phyloP scores from a whole-genome alignment of 2,113 vertebrate genomes.

The Salvator merianae region DNA sequence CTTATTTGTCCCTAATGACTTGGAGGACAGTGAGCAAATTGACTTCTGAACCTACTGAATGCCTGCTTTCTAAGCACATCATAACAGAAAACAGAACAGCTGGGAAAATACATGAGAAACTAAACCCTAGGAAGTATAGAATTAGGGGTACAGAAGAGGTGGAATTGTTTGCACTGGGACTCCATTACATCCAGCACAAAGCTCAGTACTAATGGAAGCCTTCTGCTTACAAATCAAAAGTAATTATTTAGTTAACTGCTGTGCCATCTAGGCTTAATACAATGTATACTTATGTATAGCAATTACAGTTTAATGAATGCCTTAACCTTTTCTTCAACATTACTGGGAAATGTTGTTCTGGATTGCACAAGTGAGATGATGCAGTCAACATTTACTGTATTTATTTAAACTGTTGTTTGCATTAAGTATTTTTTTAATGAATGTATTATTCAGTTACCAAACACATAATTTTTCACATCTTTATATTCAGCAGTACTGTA shows the following conservation, averaged over 20 bases:
- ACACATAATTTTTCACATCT: constrained; percentile 49
- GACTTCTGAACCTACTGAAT: not conserved
- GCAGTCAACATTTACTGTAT: constrained; percentile 59
- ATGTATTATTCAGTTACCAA: constrained; percentile 57
- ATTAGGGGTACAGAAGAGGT: too few relatives aligned
- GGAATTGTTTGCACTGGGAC: not conserved
- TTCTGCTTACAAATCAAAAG: not conserved
- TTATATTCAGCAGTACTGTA: constrained; percentile 65
- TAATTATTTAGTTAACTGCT: not conserved
- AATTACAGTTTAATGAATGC: not conserved
- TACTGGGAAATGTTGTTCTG: constrained; percentile 39
- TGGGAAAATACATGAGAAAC: not conserved
- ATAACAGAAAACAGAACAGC: not conserved
- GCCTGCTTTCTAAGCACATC: not conserved
- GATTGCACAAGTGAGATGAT: constrained; percentile 33
- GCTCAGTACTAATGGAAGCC: not conserved
- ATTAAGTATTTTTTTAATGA: constrained; percentile 63
- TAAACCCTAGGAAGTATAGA: not conserved
- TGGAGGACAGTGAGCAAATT: not conserved
- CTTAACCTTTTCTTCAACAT: constrained; percentile 6
- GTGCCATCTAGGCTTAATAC: not conserved
- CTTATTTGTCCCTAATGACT: not conserved
- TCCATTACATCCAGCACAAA: not conserved
- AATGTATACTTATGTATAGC: constrained; percentile 11
- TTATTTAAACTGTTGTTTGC: constrained; percentile 69